phyloP scores from a whole-genome alignment of 2,888 invertebrate genomes.

The Athrips mouffetella region DNA sequence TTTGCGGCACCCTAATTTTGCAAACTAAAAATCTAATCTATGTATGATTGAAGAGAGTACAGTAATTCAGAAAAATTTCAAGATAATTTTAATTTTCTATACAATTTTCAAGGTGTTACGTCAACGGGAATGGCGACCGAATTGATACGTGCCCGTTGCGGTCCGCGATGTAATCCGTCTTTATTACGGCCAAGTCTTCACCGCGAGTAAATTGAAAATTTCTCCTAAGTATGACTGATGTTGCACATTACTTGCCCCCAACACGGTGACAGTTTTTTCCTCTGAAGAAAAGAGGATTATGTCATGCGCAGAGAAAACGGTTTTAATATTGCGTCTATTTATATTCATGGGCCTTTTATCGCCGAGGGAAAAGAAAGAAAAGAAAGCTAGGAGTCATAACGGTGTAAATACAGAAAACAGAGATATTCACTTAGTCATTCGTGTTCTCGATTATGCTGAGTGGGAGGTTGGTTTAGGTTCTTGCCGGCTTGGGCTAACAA shows the following conservation, averaged over 20 bases:
- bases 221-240: conserved; percentile 76
- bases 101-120: conserved; percentile 1
- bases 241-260: conserved; percentile 66
- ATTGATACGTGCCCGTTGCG: conserved; percentile 48
- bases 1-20: no score
- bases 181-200: conserved; percentile 62
- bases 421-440: conserved; percentile 64
- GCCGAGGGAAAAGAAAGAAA: conserved; percentile 45
- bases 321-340: conserved; percentile 73
- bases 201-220: conserved; percentile 72
- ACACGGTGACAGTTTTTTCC: conserved; percentile 62
- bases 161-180: conserved; percentile 62
- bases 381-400: conserved; percentile 57
- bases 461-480: conserved; percentile 14
- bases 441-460: conserved; percentile 37
- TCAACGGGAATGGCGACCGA: conserved; percentile 32
- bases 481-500: not conserved
- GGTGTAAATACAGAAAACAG: conserved; percentile 56
- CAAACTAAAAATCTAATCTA: no score
- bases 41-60: no score
- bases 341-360: conserved; percentile 68
- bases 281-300: conserved; percentile 71
- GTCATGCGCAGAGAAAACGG: conserved; percentile 53
- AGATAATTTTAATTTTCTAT: not conserved
- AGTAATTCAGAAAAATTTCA: no score